Evolutionary conservation across 2,113 vertebrate species (phyloP), one percentile per base, ranked within the genome.

Genomic region (Calonectris borealis): DNA sequence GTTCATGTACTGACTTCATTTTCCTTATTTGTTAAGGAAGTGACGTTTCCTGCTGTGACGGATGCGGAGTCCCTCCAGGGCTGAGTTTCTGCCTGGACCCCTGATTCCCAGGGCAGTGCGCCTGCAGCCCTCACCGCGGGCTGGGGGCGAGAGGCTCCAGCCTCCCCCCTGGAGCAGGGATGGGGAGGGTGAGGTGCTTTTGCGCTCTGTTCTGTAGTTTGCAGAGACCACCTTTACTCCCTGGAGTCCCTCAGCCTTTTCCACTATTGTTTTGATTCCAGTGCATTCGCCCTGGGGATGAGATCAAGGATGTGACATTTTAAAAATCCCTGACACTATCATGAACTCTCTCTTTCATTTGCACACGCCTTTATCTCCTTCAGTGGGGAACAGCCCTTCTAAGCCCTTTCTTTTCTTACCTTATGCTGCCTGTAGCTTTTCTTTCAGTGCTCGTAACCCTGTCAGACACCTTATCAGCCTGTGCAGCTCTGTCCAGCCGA

Each of bases 381-480:
- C 58, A 46, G 57, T 13, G 25, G 48, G 34, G 66, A 91, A 20
- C 1, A 94, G 36, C 49, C 75, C 86, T 83, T 72, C 65, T 69
- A 70, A 80, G 66, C n/a, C 54, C 34, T 85, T 95, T 81, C 54
- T 90, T 77, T 73, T 83, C 77, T 76, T 89, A n/a, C 48, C 15
- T 95, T 57, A 29, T 24, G 13, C 36, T 87, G 73, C 66, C 89
- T 90, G 81, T 22, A 81, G 44, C 52, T 91, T 93, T 90, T 87
- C 83, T 85, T 84, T 87, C 89, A 79, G 87, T 84, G 89, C 84
- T 91, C 3, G 0, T 91, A 96, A 91, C 70, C 57, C 78, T 87
- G 66, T 85, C 94, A 94, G 57, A 32, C 66, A 81, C 44, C 66
- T 95, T 94, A 96, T 87, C 91, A 93, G 73, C 44, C 81, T 57